Percentiles rank a stretch among this genome's conserved stretches.
Evolutionary conservation across 2,113 vertebrate species (phyloP).

Genomic region (Tichodroma muraria): DNA sequence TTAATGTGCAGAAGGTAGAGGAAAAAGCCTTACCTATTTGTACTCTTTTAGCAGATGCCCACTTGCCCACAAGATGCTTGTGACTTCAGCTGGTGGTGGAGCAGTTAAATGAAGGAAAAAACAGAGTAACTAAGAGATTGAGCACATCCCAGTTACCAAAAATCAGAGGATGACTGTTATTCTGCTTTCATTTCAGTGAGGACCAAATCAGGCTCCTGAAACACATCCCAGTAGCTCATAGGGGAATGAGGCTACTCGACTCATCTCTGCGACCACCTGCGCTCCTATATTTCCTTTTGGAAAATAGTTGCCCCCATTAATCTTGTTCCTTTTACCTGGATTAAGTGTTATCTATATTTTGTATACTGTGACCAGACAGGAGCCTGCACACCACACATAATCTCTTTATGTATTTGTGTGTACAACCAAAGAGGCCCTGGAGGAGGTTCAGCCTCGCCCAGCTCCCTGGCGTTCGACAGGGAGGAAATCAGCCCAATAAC

Average conservation of each 20-base stretch:
- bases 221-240: not conserved
- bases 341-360: not conserved
- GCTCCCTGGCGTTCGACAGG: fast-evolving
- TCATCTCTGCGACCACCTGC: not conserved
- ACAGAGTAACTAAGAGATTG: not conserved
- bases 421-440: not conserved
- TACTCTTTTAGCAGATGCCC: not conserved
- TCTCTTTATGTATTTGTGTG: not conserved
- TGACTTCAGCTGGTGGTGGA: not conserved
- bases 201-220: not conserved
- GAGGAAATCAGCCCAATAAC: not conserved
- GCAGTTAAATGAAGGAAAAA: not conserved
- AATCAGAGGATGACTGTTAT: not conserved
- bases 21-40: not conserved
- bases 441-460: not conserved
- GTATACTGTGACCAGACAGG: not conserved
- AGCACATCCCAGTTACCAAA: not conserved
- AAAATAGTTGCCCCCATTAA: not conserved
- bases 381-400: not conserved
- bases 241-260: not conserved
- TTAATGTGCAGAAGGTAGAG: not conserved
- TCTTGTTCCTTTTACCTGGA: not conserved
- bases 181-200: not conserved
- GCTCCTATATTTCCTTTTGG: not conserved
- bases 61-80: too few species aligned